These are phyloP conservation scores for Lacerta bilineata DNA, from an alignment of 2,797 vertebrate genomes.

Conservation along the genomic window DNA sequence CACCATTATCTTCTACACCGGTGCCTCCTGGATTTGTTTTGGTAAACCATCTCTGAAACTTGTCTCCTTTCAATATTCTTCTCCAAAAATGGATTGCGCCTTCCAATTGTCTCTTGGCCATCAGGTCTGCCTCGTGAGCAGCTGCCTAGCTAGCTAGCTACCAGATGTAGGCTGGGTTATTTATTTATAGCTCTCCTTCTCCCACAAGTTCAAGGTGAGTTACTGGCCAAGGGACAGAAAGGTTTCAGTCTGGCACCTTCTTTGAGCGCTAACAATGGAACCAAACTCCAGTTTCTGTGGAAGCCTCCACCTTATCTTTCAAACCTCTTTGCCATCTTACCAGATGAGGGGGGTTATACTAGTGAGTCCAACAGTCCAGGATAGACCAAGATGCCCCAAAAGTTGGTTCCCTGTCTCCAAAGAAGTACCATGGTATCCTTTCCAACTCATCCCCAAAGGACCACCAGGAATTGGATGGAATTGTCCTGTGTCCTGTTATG, in stretches of 20 bases:
- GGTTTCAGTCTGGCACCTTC: not conserved
- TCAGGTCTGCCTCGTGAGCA: not conserved
- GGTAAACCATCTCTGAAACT: no score
- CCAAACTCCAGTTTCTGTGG: not conserved
- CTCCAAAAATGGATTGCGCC: not conserved
- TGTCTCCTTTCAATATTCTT: not conserved
- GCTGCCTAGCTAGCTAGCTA: not conserved
- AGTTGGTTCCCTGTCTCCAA: not conserved
- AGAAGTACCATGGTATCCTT: not conserved
- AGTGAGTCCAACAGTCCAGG: constrained; percentile 28
- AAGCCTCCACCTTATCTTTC: constrained; percentile 34
- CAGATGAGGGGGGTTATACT: not conserved
- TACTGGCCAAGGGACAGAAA: not conserved
- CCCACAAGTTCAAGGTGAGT: not conserved
- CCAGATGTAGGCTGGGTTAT: not conserved
- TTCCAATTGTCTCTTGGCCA: not conserved
- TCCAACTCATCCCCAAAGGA: not conserved
- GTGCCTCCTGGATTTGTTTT: not conserved
- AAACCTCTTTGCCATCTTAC: not conserved
- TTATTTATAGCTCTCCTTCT: not conserved
- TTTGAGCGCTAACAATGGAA: not conserved
- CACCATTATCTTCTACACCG: not conserved
- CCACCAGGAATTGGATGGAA: constrained; percentile 14
- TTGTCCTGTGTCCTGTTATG: not conserved
- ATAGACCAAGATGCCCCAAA: constrained; percentile 31